Base-by-base conservation (phyloP, 1,140 invertebrate genomes). In the Ganaspis sp. region DNA sequence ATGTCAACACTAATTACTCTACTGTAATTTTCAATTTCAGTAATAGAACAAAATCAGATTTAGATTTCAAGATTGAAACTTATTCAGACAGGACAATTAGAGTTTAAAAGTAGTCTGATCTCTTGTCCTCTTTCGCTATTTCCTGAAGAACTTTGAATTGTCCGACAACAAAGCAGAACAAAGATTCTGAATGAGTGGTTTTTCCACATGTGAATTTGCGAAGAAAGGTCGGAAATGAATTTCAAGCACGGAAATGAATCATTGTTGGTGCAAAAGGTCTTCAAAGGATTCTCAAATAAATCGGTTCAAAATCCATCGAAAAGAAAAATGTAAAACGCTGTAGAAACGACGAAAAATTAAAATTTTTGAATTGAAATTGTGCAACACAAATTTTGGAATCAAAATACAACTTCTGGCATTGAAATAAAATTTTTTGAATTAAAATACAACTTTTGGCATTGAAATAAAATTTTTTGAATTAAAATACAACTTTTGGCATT, bases 121-220 rank as follows among this genome's bases (percentile, higher is more conserved):
- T 26, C 29, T 34, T 29, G 15, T 64, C 21, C 58, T 64, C 15
- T 11, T 11, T 0, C 15, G 9, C 23, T 3, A 64, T 64, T 64
- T 64, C 58, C 58, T 26, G 15, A 64, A 64, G 26, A 64, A 64
- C 23, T 64, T 64, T 29, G 12, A 29, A 64, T 29, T 64, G 58
- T 34, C 11, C 23, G 23, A 64, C 23, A 29, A n/a, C 58, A 64
- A 29, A 64, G 23, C 11, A 64, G 58, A 64, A 64, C 58, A 64
- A 64, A 64, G 58, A 64, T 64, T n/a, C 21, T 64, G 26, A 64
- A 64, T 21, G 21, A 70, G 26, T 70, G 34, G 21, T 40, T 70
- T 29, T 70, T 45, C 21, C 21, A 45, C 69, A 45, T 17, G 69
- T 70, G 17, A n/a, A 11, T 19, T 70, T 23, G n/a, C 12, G 40